These are phyloP conservation scores for Xiphophorus hellerii DNA, from an alignment of 2,113 vertebrate species.

Conservation along the genomic window DNA sequence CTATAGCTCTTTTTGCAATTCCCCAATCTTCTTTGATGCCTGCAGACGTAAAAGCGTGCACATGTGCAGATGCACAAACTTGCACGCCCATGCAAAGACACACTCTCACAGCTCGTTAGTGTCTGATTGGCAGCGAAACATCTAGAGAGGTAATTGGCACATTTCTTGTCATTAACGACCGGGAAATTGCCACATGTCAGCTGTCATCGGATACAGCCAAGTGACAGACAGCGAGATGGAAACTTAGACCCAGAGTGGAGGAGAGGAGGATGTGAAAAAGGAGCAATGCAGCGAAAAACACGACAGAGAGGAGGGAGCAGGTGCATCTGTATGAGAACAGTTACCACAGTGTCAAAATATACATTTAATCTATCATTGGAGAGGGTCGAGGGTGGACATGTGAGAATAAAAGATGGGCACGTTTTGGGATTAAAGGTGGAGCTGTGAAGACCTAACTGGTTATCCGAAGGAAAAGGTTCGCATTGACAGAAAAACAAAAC, in stretches of 20 bases:
- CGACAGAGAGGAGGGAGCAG: conserved; percentile 31
- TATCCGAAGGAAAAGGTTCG: not conserved
- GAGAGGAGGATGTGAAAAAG: conserved; percentile 6
- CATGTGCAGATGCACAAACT: conserved; percentile 1
- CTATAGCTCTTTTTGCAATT: conserved; percentile 11
- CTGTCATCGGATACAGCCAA: conserved; percentile 64
- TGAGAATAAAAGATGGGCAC: not conserved
- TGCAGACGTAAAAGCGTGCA: conserved; percentile 16
- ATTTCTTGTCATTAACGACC: conserved; percentile 92
- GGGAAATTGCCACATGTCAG: conserved; percentile 88
- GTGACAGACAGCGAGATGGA: conserved; percentile 9
- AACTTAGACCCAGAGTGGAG: conserved; percentile 13
- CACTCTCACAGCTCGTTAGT: conserved; percentile 82
- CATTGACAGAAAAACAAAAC: conserved; percentile 1
- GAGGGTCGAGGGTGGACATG: conserved; percentile 12
- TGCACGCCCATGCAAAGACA: conserved; percentile 11
- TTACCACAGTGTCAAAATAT: conserved; percentile 20
- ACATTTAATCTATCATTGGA: conserved; percentile 20
- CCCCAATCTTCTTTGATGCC: conserved; percentile 30
- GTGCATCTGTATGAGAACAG: conserved; percentile 24
- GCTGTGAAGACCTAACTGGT: not conserved
- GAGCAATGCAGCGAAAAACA: conserved; percentile 11
- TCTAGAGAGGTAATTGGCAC: conserved; percentile 91
- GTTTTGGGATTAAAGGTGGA: not conserved
- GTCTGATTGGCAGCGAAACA: conserved; percentile 89